These are phyloP conservation scores for Ammodramus savannarum DNA, from an alignment of 2,113 vertebrate genomes.

Conservation along the genomic window DNA sequence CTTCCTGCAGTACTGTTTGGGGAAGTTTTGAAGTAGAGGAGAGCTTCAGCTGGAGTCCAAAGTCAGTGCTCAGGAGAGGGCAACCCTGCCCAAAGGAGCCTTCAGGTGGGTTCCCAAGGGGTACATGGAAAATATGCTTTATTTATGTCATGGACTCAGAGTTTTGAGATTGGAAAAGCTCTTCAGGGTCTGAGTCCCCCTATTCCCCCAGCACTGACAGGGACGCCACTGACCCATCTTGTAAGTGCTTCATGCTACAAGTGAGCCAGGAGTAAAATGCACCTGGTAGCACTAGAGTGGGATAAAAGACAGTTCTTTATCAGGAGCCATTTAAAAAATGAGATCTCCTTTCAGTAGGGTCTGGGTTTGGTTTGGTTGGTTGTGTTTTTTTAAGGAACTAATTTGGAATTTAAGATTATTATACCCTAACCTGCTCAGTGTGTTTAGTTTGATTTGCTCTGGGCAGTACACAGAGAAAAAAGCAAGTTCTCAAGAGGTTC, in stretches of 20 bases:
- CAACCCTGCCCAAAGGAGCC: neutral
- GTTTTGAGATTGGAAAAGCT: neutral
- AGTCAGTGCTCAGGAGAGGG: neutral
- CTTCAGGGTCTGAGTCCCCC: neutral
- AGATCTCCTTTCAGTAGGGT: neutral
- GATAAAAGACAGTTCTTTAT: neutral
- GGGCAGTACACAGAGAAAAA: neutral
- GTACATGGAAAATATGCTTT: rapidly evolving
- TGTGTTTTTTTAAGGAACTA: neutral
- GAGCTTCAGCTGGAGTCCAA: neutral
- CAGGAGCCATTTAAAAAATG: neutral
- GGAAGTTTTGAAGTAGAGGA: neutral
- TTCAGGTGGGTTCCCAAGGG: neutral
- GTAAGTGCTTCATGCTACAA: rapidly evolving
- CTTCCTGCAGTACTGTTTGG: rapidly evolving
- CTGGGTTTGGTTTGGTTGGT: neutral
- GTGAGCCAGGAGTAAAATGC: neutral
- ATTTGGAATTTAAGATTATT: neutral
- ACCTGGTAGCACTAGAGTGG: neutral
- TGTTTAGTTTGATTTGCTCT: neutral
- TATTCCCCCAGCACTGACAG: neutral
- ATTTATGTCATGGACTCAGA: neutral
- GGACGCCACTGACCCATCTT: rapidly evolving
- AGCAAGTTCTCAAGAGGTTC: neutral
- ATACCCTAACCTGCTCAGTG: rapidly evolving